Conservation (phyloP, 2,797 vertebrate species). For the Tauraco hartlaubi region DNA sequence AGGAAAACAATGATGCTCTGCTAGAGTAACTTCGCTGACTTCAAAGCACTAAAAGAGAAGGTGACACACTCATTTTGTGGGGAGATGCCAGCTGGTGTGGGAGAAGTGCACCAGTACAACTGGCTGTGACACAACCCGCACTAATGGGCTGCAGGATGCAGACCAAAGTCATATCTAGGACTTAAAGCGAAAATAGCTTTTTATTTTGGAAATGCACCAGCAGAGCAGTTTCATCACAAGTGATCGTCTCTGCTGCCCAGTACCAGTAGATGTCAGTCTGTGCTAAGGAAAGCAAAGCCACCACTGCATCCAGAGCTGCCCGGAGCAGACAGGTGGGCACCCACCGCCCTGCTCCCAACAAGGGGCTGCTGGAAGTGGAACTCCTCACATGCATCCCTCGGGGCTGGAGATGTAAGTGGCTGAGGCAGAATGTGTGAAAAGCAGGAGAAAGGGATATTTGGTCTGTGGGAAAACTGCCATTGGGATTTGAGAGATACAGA, state of each 20-base stretch:
- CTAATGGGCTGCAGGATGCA: neutral
- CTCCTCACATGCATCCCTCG: neutral
- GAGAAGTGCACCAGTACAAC: neutral
- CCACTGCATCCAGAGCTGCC: neutral
- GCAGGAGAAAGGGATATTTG: neutral
- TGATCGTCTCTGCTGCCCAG: neutral
- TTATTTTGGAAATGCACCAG: neutral
- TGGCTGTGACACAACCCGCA: neutral
- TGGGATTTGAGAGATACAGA: neutral
- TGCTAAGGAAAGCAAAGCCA: slow-evolving; percentile 12
- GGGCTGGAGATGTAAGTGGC: neutral
- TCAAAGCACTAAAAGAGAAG: neutral
- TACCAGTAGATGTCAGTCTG: slow-evolving; percentile 77
- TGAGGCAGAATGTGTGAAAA: neutral
- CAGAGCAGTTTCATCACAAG: neutral
- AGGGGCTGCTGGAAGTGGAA: neutral
- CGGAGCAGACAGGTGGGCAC: fast-evolving
- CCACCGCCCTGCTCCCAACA: neutral
- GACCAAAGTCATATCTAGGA: fast-evolving
- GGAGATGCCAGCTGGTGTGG: too few species aligned
- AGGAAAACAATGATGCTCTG: neutral
- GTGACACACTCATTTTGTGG: neutral
- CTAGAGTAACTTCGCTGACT: neutral
- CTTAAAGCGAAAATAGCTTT: neutral
- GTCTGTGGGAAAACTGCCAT: neutral